phyloP scores from a whole-genome alignment of 2,888 invertebrate genomes.

The Xestia sexstrigata region DNA sequence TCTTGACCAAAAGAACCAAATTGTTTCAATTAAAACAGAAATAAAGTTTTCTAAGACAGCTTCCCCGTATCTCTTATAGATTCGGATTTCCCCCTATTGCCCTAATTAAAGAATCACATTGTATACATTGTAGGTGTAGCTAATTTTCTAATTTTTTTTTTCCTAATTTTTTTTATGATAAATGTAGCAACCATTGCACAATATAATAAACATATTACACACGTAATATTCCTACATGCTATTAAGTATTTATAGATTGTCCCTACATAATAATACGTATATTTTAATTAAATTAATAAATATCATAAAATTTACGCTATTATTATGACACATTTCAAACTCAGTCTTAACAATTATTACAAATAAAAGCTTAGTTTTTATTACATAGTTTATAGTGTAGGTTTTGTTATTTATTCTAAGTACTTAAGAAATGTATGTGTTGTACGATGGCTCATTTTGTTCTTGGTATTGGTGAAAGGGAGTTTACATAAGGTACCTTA shows the following conservation, averaged over 20 bases:
- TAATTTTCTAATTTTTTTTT: too few species aligned
- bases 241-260: neutral
- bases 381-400: neutral
- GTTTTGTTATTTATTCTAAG: neutral
- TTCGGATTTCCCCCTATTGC: too few species aligned
- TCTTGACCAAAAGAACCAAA: too few species aligned
- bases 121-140: too few species aligned
- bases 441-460: neutral
- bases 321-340: constrained; percentile 51
- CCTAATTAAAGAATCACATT: too few species aligned
- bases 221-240: neutral
- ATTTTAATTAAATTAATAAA: constrained; percentile 36
- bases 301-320: neutral
- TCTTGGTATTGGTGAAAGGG: neutral
- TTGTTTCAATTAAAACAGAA: too few species aligned
- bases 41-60: too few species aligned
- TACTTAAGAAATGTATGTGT: neutral
- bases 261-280: neutral
- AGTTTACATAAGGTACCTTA: neutral
- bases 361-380: neutral
- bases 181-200: neutral
- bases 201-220: neutral
- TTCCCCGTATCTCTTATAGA: too few species aligned
- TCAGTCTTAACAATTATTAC: neutral
- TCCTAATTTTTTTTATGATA: too few species aligned